Evolutionary conservation across 2,113 vertebrate genomes (phyloP).

Genomic region (Drymodes brunneopygia): DNA sequence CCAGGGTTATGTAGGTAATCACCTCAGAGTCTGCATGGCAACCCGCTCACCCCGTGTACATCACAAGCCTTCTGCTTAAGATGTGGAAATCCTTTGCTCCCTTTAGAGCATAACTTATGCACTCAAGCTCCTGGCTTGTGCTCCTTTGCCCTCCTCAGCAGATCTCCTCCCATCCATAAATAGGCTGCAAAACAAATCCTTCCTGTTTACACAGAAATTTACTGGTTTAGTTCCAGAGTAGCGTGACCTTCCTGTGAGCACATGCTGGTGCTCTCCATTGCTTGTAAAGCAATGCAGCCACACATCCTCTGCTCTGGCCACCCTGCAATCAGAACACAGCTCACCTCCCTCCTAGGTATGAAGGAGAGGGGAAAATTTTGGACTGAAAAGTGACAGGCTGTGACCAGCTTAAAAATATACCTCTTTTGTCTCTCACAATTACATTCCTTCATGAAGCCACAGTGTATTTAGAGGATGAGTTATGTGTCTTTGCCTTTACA

Average conservation of each 20-base stretch:
- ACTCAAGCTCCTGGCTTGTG: background rate
- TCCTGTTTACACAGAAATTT: background rate
- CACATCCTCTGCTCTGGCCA: background rate
- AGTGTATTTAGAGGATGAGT: background rate
- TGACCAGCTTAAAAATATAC: background rate
- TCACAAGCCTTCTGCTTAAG: background rate
- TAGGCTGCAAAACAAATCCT: background rate
- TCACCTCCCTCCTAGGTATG: background rate
- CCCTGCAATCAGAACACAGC: background rate
- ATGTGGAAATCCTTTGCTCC: background rate
- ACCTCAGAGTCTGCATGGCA: background rate
- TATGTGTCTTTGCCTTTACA: background rate
- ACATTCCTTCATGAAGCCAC: background rate
- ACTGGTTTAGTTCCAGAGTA: background rate
- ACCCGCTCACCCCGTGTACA: background rate
- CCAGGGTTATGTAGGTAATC: rapidly evolving
- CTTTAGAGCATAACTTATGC: background rate
- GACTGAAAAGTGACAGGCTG: background rate
- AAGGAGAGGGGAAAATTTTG: background rate
- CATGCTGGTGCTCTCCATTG: background rate
- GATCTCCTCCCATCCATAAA: background rate
- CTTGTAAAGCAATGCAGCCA: background rate
- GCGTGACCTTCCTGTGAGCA: background rate
- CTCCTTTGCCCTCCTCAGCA: background rate
- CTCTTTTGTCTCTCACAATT: background rate